Evolutionary conservation across 2,113 vertebrate species (phyloP), one percentile per base, ranked within the genome.

Genomic region (Pangasianodon hypophthalmus): DNA sequence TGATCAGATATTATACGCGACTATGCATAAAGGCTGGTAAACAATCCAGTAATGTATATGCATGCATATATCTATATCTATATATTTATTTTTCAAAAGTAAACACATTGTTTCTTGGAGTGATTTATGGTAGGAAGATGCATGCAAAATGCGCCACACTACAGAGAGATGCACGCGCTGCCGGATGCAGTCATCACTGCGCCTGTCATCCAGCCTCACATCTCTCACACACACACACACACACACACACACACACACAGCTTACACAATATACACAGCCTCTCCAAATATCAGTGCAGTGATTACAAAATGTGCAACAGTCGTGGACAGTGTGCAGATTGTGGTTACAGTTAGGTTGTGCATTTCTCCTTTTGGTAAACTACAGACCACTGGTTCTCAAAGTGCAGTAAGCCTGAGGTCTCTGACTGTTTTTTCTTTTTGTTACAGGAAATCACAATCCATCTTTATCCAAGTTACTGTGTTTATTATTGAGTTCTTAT

Each of bases 101-200:
- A 41, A 60, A 37, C 32, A 26, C 37, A 6, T 29, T 60, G 83
- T n/a, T 85, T 85, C 24, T 24, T 14, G 54, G 82, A 26, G 19
- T 37, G 0, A 7, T 46, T 46, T 52, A 14, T 52, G 26, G 5
- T 46, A 26, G 46, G 29, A 52, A 48, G 62, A 4, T 86, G 16
- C 26, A 32, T 50, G 62, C 18, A 32, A 69, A 86, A 46, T 69
- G 46, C 62, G 84, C 84, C 60, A 86, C 84, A 52, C 2, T 32
- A 48, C 14, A 32, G 11, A 86, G 46, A 69, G 62, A 21, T 69
- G 64, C 46, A 60, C 6, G 41, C 29, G 84, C 81, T 58, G 81
- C 81, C 81, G 81, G 81, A 83, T 83, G 37, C 81, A 41, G 54
- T 83, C 81, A 83, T 41, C 81, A 83, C 54, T 50, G 46, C 46